Base-by-base conservation (phyloP, 2,113 vertebrate species). In the Noturus placidus region DNA sequence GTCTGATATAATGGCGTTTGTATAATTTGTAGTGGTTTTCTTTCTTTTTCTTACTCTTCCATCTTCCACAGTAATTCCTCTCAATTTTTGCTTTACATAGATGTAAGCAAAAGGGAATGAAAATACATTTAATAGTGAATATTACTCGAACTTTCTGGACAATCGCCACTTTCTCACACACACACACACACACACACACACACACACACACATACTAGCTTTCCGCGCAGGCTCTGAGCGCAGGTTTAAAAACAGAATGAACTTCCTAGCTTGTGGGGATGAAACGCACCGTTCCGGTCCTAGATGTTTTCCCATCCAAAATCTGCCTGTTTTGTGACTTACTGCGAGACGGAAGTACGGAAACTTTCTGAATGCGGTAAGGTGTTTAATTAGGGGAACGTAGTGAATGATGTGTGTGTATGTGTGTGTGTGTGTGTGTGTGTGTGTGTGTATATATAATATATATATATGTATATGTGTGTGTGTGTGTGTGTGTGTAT, bases 51-150 rank as follows among this genome's bases (percentile, higher is more conserved):
- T 86, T 89, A 90, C 61, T 87, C 25, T 27, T 50, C 42, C 42
- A 15, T 77, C 19, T 9, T 59, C 33, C 20, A 65, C 22, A 65
- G 6, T 88, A 33, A 86, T 50, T 70, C 42, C 50, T 46, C 80
- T 80, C 82, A 63, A 33, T 92, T 56, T 87, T 72, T 83, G 78
- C 30, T 65, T 61, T 91, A 81, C 92, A 88, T 90, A 89, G 82
- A 91, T 89, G 89, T 89, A 82, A 85, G 61, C 70, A 59, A 91
- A 89, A 89, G 86, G 83, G 19, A 88, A 88, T 82, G 19, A 88
- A 88, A 69, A 89, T 25, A 84, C 87, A 90, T 91, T 85, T 84
- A 93, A 92, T 93, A 89, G 93, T 92, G 89, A 92, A 93, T 91
- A 91, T 91, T 91, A 82, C 90, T 91, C 87, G 90, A 90, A 92